Evolutionary conservation across 2,888 invertebrate species (phyloP).

Genomic region (Drosophila subquinaria): DNA sequence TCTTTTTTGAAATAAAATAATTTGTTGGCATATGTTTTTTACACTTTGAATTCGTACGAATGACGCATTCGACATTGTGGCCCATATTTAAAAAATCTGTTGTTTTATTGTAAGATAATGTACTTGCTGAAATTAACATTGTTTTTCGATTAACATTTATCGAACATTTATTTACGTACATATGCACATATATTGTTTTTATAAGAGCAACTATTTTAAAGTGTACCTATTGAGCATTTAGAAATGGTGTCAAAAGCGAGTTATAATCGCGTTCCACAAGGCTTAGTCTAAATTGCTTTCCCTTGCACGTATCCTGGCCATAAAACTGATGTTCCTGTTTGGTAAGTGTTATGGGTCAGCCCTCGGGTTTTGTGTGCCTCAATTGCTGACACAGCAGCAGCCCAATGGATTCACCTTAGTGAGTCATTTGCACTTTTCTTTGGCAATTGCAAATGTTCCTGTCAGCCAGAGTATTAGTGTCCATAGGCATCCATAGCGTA

Average conservation of each 20-base stretch:
- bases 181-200: background rate
- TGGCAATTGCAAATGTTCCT: conserved; percentile 59
- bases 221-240: conserved; percentile 30
- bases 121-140: too few relatives aligned
- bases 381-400: conserved; percentile 58
- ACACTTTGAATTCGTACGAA: too few relatives aligned
- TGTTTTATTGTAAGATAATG: too few relatives aligned
- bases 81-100: too few relatives aligned
- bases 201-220: conserved; percentile 32
- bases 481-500: conserved; percentile 27
- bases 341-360: conserved; percentile 36
- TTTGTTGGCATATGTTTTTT: too few relatives aligned
- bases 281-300: conserved; percentile 37
- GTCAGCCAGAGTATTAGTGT: conserved; percentile 15
- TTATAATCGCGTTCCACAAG: conserved; percentile 10
- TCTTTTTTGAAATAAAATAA: too few relatives aligned
- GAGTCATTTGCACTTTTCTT: conserved; percentile 42
- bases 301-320: conserved; percentile 66
- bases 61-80: too few relatives aligned
- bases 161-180: too few relatives aligned
- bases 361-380: conserved; percentile 20
- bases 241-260: conserved; percentile 35
- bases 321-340: conserved; percentile 56
- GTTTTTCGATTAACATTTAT: too few relatives aligned
- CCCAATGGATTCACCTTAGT: conserved; percentile 28